Conservation (phyloP, 2,888 invertebrate genomes). For the Palloptera scutellata region DNA sequence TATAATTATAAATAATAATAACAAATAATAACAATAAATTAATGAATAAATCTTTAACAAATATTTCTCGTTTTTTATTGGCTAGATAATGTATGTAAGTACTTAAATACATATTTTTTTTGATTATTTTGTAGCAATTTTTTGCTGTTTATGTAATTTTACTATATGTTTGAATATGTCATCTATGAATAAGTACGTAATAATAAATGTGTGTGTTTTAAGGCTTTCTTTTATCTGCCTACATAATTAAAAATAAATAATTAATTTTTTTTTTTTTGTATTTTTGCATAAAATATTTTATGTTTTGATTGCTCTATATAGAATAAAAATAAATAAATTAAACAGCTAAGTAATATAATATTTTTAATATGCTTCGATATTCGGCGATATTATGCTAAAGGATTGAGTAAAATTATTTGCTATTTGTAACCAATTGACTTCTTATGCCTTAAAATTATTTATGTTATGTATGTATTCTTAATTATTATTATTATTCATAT, state of each 20-base stretch:
- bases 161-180: constrained; percentile 42
- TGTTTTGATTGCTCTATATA: no score
- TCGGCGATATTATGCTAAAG: no score
- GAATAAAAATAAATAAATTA: no score
- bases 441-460: not conserved
- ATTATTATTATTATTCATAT: not conserved
- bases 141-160: constrained; percentile 44
- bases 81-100: constrained; percentile 39
- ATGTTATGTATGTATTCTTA: not conserved
- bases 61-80: constrained; percentile 37
- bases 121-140: constrained; percentile 55
- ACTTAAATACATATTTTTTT: constrained; percentile 40
- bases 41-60: no score
- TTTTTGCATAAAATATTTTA: constrained; percentile 17
- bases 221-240: constrained; percentile 22
- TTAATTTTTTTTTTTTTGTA: constrained; percentile 14
- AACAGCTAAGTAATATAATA: no score
- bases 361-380: no score
- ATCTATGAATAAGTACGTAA: constrained; percentile 37
- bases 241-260: constrained; percentile 6
- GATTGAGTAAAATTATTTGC: not conserved
- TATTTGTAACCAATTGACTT: constrained; percentile 6
- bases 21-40: no score
- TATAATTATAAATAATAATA: constrained; percentile 37
- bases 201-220: constrained; percentile 33